These are phyloP conservation scores for Copidosoma floridanum DNA, from an alignment of 1,140 invertebrate genomes.

Conservation along the genomic window DNA sequence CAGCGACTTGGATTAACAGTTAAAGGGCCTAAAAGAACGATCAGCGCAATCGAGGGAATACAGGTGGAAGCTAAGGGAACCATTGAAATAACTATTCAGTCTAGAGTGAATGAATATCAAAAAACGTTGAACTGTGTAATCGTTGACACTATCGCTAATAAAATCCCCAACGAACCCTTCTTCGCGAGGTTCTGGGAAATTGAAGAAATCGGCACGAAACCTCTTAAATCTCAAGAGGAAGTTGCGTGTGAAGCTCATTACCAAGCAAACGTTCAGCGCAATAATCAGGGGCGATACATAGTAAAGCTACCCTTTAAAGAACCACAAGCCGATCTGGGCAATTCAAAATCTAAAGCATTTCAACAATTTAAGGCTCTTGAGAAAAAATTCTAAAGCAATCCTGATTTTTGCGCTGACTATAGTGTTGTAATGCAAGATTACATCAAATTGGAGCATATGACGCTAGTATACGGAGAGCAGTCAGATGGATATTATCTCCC, in stretches of 20 bases:
- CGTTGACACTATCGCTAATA: too few species aligned
- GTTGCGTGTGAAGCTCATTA: constrained; percentile 14
- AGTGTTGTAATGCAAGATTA: constrained; percentile 44
- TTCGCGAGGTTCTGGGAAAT: not conserved
- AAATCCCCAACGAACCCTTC: too few species aligned
- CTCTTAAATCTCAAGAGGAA: not conserved
- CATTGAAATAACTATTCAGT: too few species aligned
- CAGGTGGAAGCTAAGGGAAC: too few species aligned
- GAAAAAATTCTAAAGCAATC: constrained; percentile 23
- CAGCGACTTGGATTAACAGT: too few species aligned
- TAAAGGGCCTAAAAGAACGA: too few species aligned
- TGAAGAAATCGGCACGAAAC: not conserved
- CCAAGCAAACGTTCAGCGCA: not conserved
- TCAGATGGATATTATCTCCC: constrained; percentile 40
- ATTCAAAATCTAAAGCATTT: not conserved
- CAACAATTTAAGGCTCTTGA: constrained; percentile 8
- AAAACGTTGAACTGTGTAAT: too few species aligned
- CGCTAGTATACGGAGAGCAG: constrained; percentile 6
- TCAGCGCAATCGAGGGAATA: too few species aligned
- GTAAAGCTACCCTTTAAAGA: constrained; percentile 11
- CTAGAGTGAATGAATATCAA: too few species aligned
- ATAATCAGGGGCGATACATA: not conserved
- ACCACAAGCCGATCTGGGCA: not conserved
- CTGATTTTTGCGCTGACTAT: constrained; percentile 35
- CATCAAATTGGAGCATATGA: constrained; percentile 42